Conservation (phyloP, 2,888 invertebrate species). For the Trachelus stipa region DNA sequence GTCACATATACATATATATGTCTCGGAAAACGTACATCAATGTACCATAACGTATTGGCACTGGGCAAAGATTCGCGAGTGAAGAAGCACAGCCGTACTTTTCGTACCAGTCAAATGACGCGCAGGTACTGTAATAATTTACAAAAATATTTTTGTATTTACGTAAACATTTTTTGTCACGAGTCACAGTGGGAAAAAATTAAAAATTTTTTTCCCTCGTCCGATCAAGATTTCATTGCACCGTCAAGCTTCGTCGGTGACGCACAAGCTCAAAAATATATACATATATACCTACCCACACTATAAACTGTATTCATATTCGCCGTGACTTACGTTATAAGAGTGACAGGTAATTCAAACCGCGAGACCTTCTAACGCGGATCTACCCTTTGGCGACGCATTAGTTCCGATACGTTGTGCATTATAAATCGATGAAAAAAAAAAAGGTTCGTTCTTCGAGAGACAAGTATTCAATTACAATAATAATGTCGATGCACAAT, state of each 20-base stretch:
- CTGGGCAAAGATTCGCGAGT: no score
- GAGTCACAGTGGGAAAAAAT: neutral
- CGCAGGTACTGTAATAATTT: neutral
- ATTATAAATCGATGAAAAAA: conserved; percentile 33
- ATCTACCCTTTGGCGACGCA: conserved; percentile 8
- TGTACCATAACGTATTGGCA: no score
- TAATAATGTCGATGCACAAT: conserved; percentile 54
- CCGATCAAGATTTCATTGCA: neutral
- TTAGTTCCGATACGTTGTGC: conserved; percentile 11
- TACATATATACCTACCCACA: neutral
- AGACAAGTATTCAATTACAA: conserved; percentile 58
- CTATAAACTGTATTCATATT: neutral
- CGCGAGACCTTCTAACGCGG: conserved; percentile 6
- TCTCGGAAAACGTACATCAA: no score
- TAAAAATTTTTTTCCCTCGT: no score
- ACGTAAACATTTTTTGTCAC: neutral
- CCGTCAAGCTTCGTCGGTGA: neutral
- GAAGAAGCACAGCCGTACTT: neutral
- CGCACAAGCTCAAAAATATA: neutral
- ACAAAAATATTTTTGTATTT: neutral
- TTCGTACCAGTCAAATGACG: neutral
- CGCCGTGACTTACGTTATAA: neutral
- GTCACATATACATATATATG: no score
- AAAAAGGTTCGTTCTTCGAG: conserved; percentile 33
- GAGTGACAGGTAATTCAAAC: conserved; percentile 5